Base-by-base conservation (phyloP, 2,888 invertebrate genomes). In the Andrena trimmerana region DNA sequence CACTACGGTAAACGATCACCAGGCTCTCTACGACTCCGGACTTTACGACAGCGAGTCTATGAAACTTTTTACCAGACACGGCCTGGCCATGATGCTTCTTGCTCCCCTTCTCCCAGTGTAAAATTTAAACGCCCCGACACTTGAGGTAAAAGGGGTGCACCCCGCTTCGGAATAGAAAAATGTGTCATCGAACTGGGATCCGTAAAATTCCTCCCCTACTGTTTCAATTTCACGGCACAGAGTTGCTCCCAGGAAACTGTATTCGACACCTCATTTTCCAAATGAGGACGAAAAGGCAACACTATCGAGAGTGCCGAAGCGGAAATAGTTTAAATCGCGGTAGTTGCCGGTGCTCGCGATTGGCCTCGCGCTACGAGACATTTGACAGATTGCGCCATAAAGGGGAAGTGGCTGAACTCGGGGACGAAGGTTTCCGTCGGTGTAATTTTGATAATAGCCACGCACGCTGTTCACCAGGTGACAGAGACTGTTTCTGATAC, bases 401-500 rank as follows among this genome's bases (percentile, higher is more conserved):
- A 66, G 16, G 7, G 52, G 69, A 78, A 48, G 52, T 10, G 16
- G 16, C 57, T 29, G 24, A 50, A 72, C 33, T 69, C 69, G 20
- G 31, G n/a, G 24, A 42, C 20, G 7, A 42, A 31, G 16, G 48
- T 27, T 59, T 70, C 60, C 13, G 54, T n/a, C 10, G n/a, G 31
- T 48, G 81, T 78, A 81, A 81, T 81, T 82, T 74, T 68, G 71
- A 54, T 80, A 83, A 83, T 76, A 65, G 65, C 48, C 31, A 42
- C 24, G 20, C 66, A 62, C 62, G 42, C 50, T 20, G 6, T 48
- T 67, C 50, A n/a, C 31, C 27, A 36, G 57, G 2, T 27, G 6
- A 2, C 8, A n/a, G 67, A 62, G 62, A 62, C 62, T 59, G 7
- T 67, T 70, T 31, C 62, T 36, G 27, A 57, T 59, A n/a, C 29